Conservation (phyloP, 1,140 invertebrate species). For the Caenorhabditis latens region DNA sequence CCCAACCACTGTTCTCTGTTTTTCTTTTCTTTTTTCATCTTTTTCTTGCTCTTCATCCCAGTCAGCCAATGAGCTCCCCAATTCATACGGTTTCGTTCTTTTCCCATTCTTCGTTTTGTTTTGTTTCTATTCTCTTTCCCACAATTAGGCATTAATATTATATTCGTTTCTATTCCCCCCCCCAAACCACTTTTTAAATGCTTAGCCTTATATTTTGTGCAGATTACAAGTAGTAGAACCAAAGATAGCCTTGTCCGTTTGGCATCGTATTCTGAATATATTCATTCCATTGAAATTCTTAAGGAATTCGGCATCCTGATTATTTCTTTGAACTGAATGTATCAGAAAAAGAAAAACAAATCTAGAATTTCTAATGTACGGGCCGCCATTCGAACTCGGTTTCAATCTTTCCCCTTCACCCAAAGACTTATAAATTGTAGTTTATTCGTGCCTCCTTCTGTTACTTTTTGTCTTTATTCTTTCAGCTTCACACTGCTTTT, state of each 20-base stretch:
- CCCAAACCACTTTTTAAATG: not conserved
- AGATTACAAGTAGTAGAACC: constrained; percentile 53
- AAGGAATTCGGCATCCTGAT: constrained; percentile 28
- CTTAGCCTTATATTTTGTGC: constrained; percentile 36
- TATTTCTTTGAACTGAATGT: not conserved
- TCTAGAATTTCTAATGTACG: not conserved
- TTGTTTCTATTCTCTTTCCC: not conserved
- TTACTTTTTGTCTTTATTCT: constrained; percentile 7
- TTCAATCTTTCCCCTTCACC: not conserved
- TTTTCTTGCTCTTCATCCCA: constrained; percentile 27
- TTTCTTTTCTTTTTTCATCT: not conserved
- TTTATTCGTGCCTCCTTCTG: not conserved
- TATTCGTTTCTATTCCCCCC: constrained; percentile 9
- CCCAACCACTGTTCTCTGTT: not conserved
- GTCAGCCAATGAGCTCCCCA: constrained; percentile 52
- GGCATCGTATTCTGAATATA: constrained; percentile 9
- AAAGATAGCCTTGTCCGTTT: constrained; percentile 39
- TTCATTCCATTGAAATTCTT: not conserved
- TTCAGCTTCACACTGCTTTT: constrained; percentile 54
- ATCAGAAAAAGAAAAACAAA: not conserved
- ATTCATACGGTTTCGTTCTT: constrained; percentile 48
- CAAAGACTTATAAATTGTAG: not conserved
- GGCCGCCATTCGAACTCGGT: constrained; percentile 39
- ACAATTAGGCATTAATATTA: constrained; percentile 50
- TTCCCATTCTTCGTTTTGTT: constrained; percentile 51